Conservation (phyloP, 2,888 invertebrate species). For the Diadromus collaris region DNA sequence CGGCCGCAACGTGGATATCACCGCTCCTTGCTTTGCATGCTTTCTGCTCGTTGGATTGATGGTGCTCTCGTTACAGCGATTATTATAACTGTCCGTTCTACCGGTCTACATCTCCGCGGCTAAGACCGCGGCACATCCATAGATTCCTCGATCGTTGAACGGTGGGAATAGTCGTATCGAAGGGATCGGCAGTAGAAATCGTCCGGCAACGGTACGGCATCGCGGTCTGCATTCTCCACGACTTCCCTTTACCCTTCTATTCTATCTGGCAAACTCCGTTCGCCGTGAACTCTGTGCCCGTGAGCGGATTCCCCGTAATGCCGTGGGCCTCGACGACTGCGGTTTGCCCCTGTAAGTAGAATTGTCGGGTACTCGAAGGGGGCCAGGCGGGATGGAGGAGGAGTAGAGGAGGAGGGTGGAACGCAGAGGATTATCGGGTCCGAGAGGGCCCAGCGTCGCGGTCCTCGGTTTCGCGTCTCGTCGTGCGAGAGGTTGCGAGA, state of each 20-base stretch:
- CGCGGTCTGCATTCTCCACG: constrained; percentile 36
- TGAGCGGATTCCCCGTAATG: constrained; percentile 58
- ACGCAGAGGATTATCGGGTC: constrained; percentile 34
- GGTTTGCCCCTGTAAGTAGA: constrained; percentile 49
- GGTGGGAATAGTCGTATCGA: constrained; percentile 54
- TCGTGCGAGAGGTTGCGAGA: constrained; percentile 53
- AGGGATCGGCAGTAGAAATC: constrained; percentile 39
- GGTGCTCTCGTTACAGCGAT: constrained; percentile 9
- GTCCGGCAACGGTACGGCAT: constrained; percentile 25
- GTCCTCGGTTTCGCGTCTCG: constrained; percentile 53
- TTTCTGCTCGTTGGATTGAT: constrained; percentile 6
- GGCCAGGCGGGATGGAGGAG: constrained; percentile 30
- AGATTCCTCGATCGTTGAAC: constrained; percentile 35
- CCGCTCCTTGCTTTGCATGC: neutral
- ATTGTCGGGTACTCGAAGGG: constrained; percentile 61
- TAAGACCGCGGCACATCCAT: neutral
- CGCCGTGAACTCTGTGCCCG: constrained; percentile 59
- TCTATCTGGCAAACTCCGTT: constrained; percentile 21
- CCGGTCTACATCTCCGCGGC: neutral
- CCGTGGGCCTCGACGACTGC: constrained; percentile 42
- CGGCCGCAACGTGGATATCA: neutral
- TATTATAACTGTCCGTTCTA: constrained; percentile 7
- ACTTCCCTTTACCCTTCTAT: constrained; percentile 13
- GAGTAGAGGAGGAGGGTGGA: constrained; percentile 35
- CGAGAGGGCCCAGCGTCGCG: constrained; percentile 22